Percentiles rank a stretch among this genome's conserved stretches.
phyloP scores from a whole-genome alignment of 2,113 vertebrate species.

The Hippocampus barbouri region DNA sequence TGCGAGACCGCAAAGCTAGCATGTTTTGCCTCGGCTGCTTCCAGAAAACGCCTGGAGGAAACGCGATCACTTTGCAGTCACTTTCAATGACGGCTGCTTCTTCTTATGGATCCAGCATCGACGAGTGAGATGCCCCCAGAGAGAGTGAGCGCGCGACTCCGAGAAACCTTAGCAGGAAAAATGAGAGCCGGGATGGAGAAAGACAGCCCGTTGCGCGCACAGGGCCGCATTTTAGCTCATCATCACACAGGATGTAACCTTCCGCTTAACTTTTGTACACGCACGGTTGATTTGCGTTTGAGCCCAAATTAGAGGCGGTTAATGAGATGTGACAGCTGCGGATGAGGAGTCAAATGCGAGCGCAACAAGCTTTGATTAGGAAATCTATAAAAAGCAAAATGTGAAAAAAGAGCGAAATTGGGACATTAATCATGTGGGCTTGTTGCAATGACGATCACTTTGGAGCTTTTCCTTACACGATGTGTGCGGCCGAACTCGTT shows the following conservation, averaged over 20 bases:
- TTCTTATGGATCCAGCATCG: slow-evolving; percentile 49
- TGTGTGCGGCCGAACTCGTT: slow-evolving; percentile 17
- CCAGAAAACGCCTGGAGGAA: slow-evolving; percentile 56
- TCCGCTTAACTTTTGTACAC: slow-evolving; percentile 22
- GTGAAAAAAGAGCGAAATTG: slow-evolving; percentile 26
- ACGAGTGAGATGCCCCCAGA: slow-evolving; percentile 30
- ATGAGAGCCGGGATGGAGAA: slow-evolving; percentile 33
- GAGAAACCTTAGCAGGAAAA: slow-evolving; percentile 47
- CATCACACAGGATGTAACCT: slow-evolving; percentile 11
- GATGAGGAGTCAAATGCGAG: slow-evolving; percentile 31
- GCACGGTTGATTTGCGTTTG: slow-evolving; percentile 18
- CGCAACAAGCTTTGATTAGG: slow-evolving; percentile 11
- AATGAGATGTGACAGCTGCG: slow-evolving; percentile 39
- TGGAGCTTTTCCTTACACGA: slow-evolving; percentile 8
- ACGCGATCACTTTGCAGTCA: slow-evolving; percentile 59
- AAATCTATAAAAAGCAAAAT: slow-evolving; percentile 8
- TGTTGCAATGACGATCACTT: neutral
- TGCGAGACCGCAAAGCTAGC: slow-evolving; percentile 42
- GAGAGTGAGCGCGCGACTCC: slow-evolving; percentile 3
- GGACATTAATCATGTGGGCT: neutral
- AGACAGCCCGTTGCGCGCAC: slow-evolving; percentile 74
- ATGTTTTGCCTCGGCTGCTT: slow-evolving; percentile 47
- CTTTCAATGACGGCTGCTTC: slow-evolving; percentile 43
- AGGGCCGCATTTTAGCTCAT: neutral
- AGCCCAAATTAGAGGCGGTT: slow-evolving; percentile 42